A percentile compares a stretch with the other conserved stretches of the same genome.
Conservation (phyloP, 2,888 invertebrate species). For the Pyrgus malvae region DNA sequence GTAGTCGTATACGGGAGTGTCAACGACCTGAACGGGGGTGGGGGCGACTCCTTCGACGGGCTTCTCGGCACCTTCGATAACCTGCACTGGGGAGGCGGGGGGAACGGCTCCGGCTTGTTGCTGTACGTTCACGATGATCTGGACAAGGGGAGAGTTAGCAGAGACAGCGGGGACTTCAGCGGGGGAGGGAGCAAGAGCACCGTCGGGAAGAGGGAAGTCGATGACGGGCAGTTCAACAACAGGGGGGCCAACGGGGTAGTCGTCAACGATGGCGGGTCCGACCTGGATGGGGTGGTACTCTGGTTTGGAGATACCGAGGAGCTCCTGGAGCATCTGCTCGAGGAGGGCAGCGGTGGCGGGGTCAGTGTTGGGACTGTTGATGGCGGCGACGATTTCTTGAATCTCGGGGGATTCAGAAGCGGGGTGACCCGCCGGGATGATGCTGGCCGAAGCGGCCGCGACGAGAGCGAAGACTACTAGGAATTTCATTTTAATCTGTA, state of each 20-base stretch:
- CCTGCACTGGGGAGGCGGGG: background rate
- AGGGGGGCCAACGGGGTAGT: conserved; percentile 19
- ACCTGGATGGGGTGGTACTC: conserved; percentile 3
- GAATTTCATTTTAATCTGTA: conserved; percentile 22
- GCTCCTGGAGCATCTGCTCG: conserved; percentile 37
- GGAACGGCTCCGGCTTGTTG: conserved; percentile 8
- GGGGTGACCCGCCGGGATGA: conserved; percentile 26
- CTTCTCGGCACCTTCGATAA: conserved; percentile 13
- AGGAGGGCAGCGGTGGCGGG: conserved; percentile 43
- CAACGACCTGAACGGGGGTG: conserved; percentile 10
- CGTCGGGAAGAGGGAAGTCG: conserved; percentile 17
- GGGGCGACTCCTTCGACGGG: background rate
- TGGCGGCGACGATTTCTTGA: conserved; percentile 30
- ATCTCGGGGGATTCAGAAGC: background rate
- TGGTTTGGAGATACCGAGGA: conserved; percentile 29
- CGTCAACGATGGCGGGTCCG: conserved; percentile 30
- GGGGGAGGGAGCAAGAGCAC: background rate
- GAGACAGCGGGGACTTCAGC: background rate
- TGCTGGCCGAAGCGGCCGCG: conserved; percentile 32
- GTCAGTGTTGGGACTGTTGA: conserved; percentile 46
- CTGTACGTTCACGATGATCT: conserved; percentile 37
- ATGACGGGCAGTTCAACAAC: conserved; percentile 29
- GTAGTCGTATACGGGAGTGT: background rate
- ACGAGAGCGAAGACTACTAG: conserved; percentile 15
- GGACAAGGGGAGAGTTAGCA: conserved; percentile 36